Evolutionary conservation across 2,113 vertebrate genomes (phyloP).

Genomic region (Meriones unguiculatus): DNA sequence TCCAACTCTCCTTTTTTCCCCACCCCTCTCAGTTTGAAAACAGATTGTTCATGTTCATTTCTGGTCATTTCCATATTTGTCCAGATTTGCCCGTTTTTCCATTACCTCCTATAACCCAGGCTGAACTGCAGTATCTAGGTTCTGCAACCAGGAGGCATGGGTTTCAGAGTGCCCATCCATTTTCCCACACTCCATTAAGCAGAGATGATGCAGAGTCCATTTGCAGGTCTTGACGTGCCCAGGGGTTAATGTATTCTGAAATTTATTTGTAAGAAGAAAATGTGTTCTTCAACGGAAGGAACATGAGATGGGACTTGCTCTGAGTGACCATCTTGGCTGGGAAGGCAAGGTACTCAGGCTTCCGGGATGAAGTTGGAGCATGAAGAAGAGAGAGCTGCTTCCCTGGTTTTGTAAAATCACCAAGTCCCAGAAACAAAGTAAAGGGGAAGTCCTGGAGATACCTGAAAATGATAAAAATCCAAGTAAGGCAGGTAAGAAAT

Average conservation of each 20-base stretch:
- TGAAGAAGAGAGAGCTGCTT: neutral
- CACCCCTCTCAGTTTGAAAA: neutral
- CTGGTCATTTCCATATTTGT: neutral
- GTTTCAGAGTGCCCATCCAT: neutral
- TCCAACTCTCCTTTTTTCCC: neutral
- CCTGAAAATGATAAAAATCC: neutral
- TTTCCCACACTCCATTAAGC: neutral
- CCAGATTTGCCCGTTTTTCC: neutral
- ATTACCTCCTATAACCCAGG: neutral
- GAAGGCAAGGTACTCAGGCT: accelerated
- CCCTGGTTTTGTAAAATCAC: neutral
- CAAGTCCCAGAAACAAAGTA: neutral
- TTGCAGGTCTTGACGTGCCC: accelerated
- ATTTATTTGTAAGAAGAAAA: neutral
- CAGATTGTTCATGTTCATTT: neutral
- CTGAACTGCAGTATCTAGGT: neutral
- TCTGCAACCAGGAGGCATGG: neutral
- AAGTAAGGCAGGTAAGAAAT: neutral
- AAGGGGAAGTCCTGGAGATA: neutral
- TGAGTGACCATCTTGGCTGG: neutral
- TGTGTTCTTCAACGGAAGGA: neutral
- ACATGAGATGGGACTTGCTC: neutral
- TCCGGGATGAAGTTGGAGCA: neutral
- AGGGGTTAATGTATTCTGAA: neutral
- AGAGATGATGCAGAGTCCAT: neutral